These are phyloP conservation scores for Agraylea sexmaculata DNA, from an alignment of 1,140 invertebrate species.

Conservation along the genomic window DNA sequence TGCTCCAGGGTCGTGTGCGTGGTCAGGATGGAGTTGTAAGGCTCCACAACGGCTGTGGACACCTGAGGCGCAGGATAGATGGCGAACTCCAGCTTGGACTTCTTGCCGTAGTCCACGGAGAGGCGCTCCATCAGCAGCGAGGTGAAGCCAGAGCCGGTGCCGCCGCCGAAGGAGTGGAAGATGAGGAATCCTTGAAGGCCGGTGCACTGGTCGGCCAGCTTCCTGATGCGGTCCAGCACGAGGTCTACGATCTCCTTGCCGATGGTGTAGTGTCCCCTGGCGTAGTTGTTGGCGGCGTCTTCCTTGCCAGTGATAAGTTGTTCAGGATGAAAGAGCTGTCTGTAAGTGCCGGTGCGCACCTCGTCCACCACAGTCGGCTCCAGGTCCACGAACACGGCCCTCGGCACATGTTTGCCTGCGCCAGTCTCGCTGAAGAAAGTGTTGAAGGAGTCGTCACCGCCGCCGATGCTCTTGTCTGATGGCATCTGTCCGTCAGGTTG, in stretches of 20 bases:
- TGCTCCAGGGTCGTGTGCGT: slow-evolving; percentile 75
- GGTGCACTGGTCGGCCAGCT: slow-evolving; percentile 76
- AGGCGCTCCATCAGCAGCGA: slow-evolving; percentile 79
- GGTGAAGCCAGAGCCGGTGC: slow-evolving; percentile 80
- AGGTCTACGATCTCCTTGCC: slow-evolving; percentile 78
- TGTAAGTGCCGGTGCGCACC: slow-evolving; percentile 70
- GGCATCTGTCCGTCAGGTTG: slow-evolving; percentile 58
- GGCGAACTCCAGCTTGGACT: slow-evolving; percentile 79
- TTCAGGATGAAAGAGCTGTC: slow-evolving; percentile 76
- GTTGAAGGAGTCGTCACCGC: slow-evolving; percentile 74
- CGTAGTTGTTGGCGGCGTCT: slow-evolving; percentile 84
- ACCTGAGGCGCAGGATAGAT: slow-evolving; percentile 85
- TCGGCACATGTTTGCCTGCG: slow-evolving; percentile 74
- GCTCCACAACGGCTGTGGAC: slow-evolving; percentile 82
- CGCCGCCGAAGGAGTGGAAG: slow-evolving; percentile 82
- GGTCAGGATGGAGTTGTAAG: slow-evolving; percentile 77
- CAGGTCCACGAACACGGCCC: slow-evolving; percentile 76
- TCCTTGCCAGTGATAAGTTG: slow-evolving; percentile 79
- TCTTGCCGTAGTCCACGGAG: slow-evolving; percentile 83
- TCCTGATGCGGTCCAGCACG: slow-evolving; percentile 65
- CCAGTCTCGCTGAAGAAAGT: slow-evolving; percentile 87
- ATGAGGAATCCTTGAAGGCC: slow-evolving; percentile 81
- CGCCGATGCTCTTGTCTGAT: slow-evolving; percentile 48
- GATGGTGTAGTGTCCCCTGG: slow-evolving; percentile 83
- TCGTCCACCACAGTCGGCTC: slow-evolving; percentile 80